Evolutionary conservation across 1,140 invertebrate species (phyloP).

Genomic region (Bombus haemorrhoidalis): DNA sequence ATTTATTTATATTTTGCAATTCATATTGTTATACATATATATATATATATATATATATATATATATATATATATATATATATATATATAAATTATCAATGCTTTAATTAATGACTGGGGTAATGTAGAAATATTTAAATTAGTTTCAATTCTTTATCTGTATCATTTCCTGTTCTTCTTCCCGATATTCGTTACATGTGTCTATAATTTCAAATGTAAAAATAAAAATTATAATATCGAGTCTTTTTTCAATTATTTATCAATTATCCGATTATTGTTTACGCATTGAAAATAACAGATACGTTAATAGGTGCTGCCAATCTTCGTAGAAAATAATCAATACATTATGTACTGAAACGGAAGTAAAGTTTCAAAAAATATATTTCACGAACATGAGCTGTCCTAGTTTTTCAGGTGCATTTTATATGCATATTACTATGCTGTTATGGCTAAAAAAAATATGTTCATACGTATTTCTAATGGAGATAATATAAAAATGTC

Average conservation of each 20-base stretch:
- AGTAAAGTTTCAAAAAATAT: neutral
- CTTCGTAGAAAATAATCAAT: constrained; percentile 1
- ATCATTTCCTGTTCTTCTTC: neutral
- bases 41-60: too few species aligned
- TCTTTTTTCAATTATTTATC: neutral
- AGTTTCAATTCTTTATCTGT: neutral
- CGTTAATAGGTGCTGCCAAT: neutral
- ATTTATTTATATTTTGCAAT: too few species aligned
- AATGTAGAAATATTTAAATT: too few species aligned
- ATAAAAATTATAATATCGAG: neutral
- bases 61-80: too few species aligned
- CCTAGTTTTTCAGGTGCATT: neutral
- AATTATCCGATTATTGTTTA: neutral
- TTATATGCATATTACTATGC: neutral
- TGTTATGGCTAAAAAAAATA: neutral
- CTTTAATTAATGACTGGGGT: too few species aligned
- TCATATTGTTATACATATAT: too few species aligned
- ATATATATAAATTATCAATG: too few species aligned
- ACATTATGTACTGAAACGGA: neutral
- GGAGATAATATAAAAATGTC: neutral
- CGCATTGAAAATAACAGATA: neutral
- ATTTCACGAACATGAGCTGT: neutral
- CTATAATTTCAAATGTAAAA: neutral
- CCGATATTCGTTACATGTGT: neutral
- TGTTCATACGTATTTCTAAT: neutral